Evolutionary conservation across 2,888 invertebrate genomes (phyloP).

Genomic region (Cheiracanthium punctorium): DNA sequence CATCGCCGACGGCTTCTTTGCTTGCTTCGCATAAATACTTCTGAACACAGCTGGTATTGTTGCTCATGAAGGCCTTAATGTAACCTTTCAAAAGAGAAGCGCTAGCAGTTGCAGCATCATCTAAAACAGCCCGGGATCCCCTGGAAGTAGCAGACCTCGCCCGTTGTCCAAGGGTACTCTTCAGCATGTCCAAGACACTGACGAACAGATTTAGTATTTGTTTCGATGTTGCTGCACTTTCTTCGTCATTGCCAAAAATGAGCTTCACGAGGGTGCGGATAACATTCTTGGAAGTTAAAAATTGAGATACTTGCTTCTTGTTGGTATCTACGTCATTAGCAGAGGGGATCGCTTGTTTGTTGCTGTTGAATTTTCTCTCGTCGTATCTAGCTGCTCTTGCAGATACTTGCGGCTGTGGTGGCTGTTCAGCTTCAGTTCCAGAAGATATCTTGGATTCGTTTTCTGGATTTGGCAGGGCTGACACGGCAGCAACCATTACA

Average conservation of each 20-base stretch:
- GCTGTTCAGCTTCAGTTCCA: background rate
- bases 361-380: constrained; percentile 64
- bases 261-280: constrained; percentile 72
- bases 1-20: constrained; percentile 88
- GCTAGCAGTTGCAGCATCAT: constrained; percentile 91
- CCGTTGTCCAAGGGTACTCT: constrained; percentile 93
- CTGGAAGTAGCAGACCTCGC: constrained; percentile 88
- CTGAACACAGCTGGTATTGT: constrained; percentile 88
- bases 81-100: constrained; percentile 90
- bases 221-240: constrained; percentile 72
- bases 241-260: constrained; percentile 72
- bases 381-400: constrained; percentile 66
- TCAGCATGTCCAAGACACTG: constrained; percentile 87
- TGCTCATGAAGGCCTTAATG: constrained; percentile 84
- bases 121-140: constrained; percentile 80
- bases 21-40: constrained; percentile 93
- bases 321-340: constrained; percentile 65
- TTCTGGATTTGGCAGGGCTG: constrained; percentile 52
- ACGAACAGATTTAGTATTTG: constrained; percentile 72
- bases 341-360: constrained; percentile 46
- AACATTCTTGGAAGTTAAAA: constrained; percentile 72
- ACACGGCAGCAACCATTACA: constrained; percentile 27
- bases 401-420: background rate
- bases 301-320: constrained; percentile 71
- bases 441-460: background rate